Evolutionary conservation across 1,140 invertebrate genomes (phyloP).

Genomic region (Sminthurinus signatus): DNA sequence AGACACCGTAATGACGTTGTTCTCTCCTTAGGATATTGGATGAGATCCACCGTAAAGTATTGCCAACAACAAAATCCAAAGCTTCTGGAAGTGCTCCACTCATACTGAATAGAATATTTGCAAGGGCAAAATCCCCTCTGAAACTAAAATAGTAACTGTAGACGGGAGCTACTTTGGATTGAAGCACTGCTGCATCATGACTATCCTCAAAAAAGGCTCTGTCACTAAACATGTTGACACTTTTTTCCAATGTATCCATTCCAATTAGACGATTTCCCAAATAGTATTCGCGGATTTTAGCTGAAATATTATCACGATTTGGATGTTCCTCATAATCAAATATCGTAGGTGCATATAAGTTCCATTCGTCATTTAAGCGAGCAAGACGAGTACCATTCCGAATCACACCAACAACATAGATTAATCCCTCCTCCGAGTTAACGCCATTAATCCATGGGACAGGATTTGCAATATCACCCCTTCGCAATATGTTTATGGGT

Average conservation of each 20-base stretch:
- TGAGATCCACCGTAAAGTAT: slow-evolving; percentile 22
- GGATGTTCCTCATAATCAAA: slow-evolving; percentile 27
- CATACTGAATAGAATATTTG: slow-evolving; percentile 20
- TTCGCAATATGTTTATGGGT: slow-evolving; percentile 50
- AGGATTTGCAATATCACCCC: slow-evolving; percentile 49
- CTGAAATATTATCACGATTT: slow-evolving; percentile 20
- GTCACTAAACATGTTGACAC: slow-evolving; percentile 29
- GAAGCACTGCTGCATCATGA: slow-evolving; percentile 25
- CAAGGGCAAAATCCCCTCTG: slow-evolving; percentile 21
- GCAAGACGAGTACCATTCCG: not conserved
- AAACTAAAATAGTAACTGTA: slow-evolving; percentile 30
- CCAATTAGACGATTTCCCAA: slow-evolving; percentile 4
- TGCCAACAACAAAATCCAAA: slow-evolving; percentile 21
- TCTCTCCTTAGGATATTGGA: slow-evolving; percentile 25
- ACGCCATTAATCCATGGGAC: slow-evolving; percentile 58
- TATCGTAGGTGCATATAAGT: slow-evolving; percentile 24
- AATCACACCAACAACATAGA: not conserved
- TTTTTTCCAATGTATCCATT: slow-evolving; percentile 1
- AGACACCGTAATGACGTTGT: slow-evolving; percentile 18
- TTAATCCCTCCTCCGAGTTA: slow-evolving; percentile 14
- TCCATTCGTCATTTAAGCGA: slow-evolving; percentile 30
- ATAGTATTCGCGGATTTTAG: slow-evolving; percentile 19
- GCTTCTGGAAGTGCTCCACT: slow-evolving; percentile 20
- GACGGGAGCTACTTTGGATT: slow-evolving; percentile 20
- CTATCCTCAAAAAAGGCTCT: slow-evolving; percentile 31